phyloP scores from a whole-genome alignment of 1,140 invertebrate genomes.

The Caenorhabditis brenneri region DNA sequence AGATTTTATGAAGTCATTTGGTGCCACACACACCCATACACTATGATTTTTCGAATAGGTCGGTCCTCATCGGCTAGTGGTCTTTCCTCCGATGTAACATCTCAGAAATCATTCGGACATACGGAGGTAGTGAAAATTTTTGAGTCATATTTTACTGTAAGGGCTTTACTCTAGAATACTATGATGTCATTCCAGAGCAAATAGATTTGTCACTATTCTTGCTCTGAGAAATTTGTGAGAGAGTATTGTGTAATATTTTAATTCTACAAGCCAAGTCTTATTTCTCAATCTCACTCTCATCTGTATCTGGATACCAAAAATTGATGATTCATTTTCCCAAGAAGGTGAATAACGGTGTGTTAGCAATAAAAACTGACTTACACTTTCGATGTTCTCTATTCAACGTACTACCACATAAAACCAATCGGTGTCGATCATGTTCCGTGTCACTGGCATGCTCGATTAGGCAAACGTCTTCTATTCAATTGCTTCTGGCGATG shows the following conservation, averaged over 20 bases:
- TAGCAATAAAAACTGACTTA: not conserved
- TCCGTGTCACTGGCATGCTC: not conserved
- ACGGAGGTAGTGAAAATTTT: not conserved
- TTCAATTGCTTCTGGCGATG: not conserved
- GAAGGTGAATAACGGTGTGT: not conserved
- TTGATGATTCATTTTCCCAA: not conserved
- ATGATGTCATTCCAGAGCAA: too few species aligned
- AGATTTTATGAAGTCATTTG: slow-evolving; percentile 41
- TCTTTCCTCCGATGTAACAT: not conserved
- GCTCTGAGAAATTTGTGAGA: too few species aligned
- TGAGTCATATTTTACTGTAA: not conserved
- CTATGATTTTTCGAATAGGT: slow-evolving; percentile 32
- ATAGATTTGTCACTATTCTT: too few species aligned
- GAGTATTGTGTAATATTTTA: too few species aligned
- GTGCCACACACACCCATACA: slow-evolving; percentile 27
- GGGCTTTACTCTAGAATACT: too few species aligned
- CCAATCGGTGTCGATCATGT: not conserved
- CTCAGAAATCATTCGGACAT: not conserved
- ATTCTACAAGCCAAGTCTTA: too few species aligned
- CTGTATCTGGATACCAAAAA: too few species aligned
- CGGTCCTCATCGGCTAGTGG: not conserved
- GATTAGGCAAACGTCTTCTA: not conserved
- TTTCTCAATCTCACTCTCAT: too few species aligned
- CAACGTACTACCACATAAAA: not conserved
- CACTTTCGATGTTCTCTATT: not conserved